Base-by-base conservation (phyloP, 2,797 vertebrate genomes). In the Melanogrammus aeglefinus region DNA sequence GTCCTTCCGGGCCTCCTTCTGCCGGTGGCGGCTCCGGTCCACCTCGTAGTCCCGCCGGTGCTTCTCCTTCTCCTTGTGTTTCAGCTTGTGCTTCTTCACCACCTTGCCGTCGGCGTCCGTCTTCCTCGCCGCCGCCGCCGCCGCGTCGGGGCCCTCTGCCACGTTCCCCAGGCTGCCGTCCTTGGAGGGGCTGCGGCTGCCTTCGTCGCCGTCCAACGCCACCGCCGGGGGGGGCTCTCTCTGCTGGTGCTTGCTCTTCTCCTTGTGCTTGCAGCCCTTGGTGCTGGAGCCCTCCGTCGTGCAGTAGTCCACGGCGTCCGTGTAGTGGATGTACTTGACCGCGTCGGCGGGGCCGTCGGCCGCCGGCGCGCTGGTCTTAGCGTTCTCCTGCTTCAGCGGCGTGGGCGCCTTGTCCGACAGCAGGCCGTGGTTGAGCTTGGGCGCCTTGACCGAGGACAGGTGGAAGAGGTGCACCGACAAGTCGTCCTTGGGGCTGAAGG, bases 21-120 rank as follows among this genome's bases (percentile, higher is more conserved):
- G 96, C 84, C 94, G 96, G 80, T 96, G 95, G 84, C 95, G 96
- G 85, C 96, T 97, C 72, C 95, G 96, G 82, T 98, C 97, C 2
- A 92, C 92, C 82, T 99, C 97, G 9, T 93, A 94, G 10, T 99
- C 97, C 84, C 96, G 96, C 90, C 95, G 94, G 88, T 95, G 95
- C 84, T 98, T 99, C 81, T 99, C 97, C 82, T 98, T 99, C 91
- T 99, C 97, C 89, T 97, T 98, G 89, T 99, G 97, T 92, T 95
- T 99, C 38, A 98, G 86, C 86, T 99, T 99, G 92, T 98, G 97
- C 86, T 99, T 99, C 90, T 99, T 99, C 38, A 97, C 90, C 9
- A 95, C 94, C 93, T 99, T 99, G 44, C 97, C 96, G 0, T 99
- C 98, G 72, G 95, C 92, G 86, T 99, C 97, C 0, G 90, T 94